phyloP scores from a whole-genome alignment of 2,113 vertebrate species.

The Paralichthys olivaceus region DNA sequence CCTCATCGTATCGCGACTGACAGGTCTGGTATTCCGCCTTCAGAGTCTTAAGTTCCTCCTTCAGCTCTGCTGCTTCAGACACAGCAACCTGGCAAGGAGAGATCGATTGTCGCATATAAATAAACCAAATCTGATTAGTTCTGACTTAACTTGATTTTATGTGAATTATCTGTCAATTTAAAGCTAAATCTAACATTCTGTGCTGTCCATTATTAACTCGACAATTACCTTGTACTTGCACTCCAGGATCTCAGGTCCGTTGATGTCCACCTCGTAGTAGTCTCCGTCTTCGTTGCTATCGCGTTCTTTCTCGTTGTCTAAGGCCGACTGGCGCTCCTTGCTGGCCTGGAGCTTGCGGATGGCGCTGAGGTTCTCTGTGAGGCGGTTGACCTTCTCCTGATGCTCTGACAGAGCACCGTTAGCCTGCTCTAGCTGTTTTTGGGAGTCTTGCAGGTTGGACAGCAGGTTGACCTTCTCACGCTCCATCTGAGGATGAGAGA shows the following conservation, averaged over 20 bases:
- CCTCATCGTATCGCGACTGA: conserved; percentile 88
- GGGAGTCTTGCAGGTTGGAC: conserved; percentile 93
- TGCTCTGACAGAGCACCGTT: conserved; percentile 92
- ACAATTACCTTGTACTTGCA: conserved; percentile 92
- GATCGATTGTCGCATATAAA: not conserved
- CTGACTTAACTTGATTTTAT: not conserved
- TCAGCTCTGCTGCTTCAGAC: conserved; percentile 92
- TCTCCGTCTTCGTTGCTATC: conserved; percentile 96
- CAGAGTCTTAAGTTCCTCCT: conserved; percentile 92
- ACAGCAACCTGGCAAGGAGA: conserved; percentile 82
- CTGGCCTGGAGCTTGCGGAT: conserved; percentile 93
- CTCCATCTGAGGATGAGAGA: conserved; percentile 87
- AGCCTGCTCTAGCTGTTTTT: conserved; percentile 95
- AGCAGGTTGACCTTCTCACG: conserved; percentile 94
- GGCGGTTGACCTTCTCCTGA: conserved; percentile 91
- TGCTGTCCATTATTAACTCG: not conserved
- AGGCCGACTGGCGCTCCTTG: conserved; percentile 95
- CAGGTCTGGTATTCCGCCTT: conserved; percentile 88
- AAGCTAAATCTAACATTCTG: not conserved
- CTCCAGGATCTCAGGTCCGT: conserved; percentile 96
- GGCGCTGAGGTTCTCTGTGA: conserved; percentile 90
- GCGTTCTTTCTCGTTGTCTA: conserved; percentile 95
- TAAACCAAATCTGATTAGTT: not conserved
- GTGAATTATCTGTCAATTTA: not conserved
- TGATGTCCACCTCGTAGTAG: conserved; percentile 98